Evolutionary conservation across 92 coral and sea anemone genomes (phyloP).

Genomic region (Palythoa grandiflora): DNA sequence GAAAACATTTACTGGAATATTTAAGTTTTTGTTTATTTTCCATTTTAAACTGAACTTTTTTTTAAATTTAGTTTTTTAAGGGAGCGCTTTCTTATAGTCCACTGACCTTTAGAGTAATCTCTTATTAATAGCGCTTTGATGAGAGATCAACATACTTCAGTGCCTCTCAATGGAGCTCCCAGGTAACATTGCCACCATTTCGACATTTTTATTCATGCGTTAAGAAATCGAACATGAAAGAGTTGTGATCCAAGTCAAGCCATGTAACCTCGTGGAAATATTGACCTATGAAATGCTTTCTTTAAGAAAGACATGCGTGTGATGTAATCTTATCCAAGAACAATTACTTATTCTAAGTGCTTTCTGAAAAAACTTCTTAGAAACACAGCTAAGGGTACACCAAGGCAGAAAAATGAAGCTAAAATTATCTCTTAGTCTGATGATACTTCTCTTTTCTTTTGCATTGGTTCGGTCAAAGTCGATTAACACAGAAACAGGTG

Average conservation of each 20-base stretch:
- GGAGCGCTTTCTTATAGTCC: too few species aligned
- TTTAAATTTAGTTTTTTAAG: too few species aligned
- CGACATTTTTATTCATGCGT: slow-evolving; percentile 30
- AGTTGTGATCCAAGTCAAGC: slow-evolving; percentile 22
- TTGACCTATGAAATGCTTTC: slow-evolving; percentile 24
- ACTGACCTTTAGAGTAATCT: neutral
- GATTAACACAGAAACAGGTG: slow-evolving; percentile 25
- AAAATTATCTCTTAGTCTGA: neutral
- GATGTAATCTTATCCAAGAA: slow-evolving; percentile 20
- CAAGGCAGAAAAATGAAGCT: neutral
- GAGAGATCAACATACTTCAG: neutral
- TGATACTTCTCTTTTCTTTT: neutral
- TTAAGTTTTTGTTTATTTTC: neutral
- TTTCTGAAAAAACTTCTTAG: neutral
- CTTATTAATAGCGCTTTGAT: neutral
- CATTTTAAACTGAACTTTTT: neutral
- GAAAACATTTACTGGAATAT: neutral
- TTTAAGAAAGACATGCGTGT: slow-evolving; percentile 14
- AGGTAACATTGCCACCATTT: neutral
- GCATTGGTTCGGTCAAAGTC: slow-evolving; percentile 32
- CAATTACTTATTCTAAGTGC: slow-evolving; percentile 17
- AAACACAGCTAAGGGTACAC: neutral
- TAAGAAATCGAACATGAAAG: slow-evolving; percentile 29
- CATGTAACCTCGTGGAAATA: neutral
- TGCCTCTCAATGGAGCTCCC: neutral